A percentile compares a stretch with the other conserved stretches of the same genome.
Evolutionary conservation across 2,888 invertebrate genomes (phyloP).

Genomic region (Diplazon laetatorius): DNA sequence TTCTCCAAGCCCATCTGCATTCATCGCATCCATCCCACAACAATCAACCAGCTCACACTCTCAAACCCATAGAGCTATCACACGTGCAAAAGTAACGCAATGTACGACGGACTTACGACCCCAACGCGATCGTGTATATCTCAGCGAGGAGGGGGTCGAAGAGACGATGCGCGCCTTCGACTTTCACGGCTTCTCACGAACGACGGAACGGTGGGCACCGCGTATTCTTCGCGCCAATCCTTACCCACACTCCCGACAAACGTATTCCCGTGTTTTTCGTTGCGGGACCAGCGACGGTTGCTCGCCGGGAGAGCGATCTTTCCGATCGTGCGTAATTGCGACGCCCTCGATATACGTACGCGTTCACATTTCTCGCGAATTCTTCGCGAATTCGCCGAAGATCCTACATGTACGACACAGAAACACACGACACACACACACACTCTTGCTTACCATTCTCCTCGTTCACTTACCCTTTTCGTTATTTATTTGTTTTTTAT

Average conservation of each 20-base stretch:
- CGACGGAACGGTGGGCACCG: constrained; percentile 52
- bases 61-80: background rate
- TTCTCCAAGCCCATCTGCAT: background rate
- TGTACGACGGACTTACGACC: background rate
- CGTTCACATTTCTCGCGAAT: constrained; percentile 28
- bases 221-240: constrained; percentile 19
- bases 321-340: constrained; percentile 43
- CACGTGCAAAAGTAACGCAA: constrained; percentile 7
- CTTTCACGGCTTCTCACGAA: constrained; percentile 27
- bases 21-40: constrained; percentile 7
- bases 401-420: background rate
- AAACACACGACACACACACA: background rate
- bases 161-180: constrained; percentile 15
- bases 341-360: constrained; percentile 25
- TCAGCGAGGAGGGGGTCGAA: no score
- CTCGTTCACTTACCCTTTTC: constrained; percentile 17
- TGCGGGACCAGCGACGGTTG: constrained; percentile 44
- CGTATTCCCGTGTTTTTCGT: constrained; percentile 11
- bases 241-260: constrained; percentile 4
- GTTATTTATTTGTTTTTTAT: constrained; percentile 8
- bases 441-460: constrained; percentile 36
- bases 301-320: constrained; percentile 17
- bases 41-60: constrained; percentile 3
- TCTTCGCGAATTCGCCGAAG: constrained; percentile 37
- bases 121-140: constrained; percentile 25